Base-by-base conservation (phyloP, 2,113 vertebrate genomes). In the Rhabdomys dilectus region DNA sequence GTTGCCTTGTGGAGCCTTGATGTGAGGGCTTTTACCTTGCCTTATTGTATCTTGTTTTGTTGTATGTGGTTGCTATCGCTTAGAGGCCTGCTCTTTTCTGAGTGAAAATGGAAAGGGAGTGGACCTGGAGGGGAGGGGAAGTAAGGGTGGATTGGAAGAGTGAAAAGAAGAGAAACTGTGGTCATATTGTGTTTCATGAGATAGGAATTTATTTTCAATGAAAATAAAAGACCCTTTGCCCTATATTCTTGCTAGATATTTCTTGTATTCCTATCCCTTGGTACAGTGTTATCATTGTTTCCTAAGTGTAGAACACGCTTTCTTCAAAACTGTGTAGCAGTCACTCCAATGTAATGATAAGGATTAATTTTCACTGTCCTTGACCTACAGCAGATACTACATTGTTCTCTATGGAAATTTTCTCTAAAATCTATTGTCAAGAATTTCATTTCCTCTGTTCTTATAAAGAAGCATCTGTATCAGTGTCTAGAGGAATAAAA, bases 381-480 rank as follows among this genome's bases (percentile, higher is more conserved):
- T 6, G 16, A 34, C 39, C 62, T 64, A 82, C 0, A 72, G 68
- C 42, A 60, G 13, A 78, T 82, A 84, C 7, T 66, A 88, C 31
- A n/a, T 60, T 96, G 56, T 96, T 76, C 42, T 87, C 66, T 86
- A 76, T 48, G 29, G 91, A 85, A 78, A 48, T 70, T 82, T 36
- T 72, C 15, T 58, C n/a, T 89, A 85, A 85, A 85, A 29, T 72
- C 21, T 64, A 26, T 31, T 73, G 64, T 39, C 64, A 77, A 93
- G 15, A 56, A 16, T 56, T 72, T 51, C 1, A 1, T 26, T 4
- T 60, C 86, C 89, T 48, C 5, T 17, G 39, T 31, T 84, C 78
- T 92, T 84, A 72, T 34, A 84, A 78, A 92, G 9, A 45, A 75
- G 31, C 1, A 60, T 70, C 21, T 56, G 7, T 70, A 58, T 82